A percentile compares a stretch with the other conserved stretches of the same genome.
Conservation (phyloP, 2,888 invertebrate species). For the Lacanobia wlatinum region DNA sequence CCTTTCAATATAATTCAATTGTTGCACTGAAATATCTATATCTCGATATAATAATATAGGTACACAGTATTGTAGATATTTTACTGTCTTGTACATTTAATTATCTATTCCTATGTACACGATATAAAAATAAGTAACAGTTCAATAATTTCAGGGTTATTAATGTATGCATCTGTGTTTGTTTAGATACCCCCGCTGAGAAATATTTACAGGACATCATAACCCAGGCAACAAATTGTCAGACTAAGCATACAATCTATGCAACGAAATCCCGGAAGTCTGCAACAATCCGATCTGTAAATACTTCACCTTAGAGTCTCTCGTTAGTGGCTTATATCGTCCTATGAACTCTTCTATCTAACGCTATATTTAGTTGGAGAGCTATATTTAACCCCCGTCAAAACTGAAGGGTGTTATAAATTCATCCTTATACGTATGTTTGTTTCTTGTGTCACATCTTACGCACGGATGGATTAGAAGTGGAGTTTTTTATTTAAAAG, state of each 20-base stretch:
- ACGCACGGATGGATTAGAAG: constrained; percentile 32
- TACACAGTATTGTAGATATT: constrained; percentile 9
- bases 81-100: neutral
- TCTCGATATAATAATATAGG: too few species aligned
- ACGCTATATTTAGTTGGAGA: constrained; percentile 52
- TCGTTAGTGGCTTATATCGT: constrained; percentile 56
- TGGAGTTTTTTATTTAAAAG: constrained; percentile 13
- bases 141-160: constrained; percentile 2
- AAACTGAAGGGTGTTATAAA: constrained; percentile 65
- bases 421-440: constrained; percentile 47
- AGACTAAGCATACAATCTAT: constrained; percentile 21
- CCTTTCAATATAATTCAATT: constrained; percentile 43
- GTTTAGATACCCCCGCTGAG: constrained; percentile 27
- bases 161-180: constrained; percentile 7
- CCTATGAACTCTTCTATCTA: constrained; percentile 62
- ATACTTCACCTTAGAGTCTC: constrained; percentile 52
- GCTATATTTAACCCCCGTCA: constrained; percentile 62
- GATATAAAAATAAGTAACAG: neutral
- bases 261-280: constrained; percentile 55
- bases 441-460: constrained; percentile 53
- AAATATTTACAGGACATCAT: constrained; percentile 32
- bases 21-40: neutral
- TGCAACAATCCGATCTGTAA: constrained; percentile 55
- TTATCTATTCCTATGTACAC: constrained; percentile 2
- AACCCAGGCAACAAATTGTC: neutral